Evolutionary conservation across 2,888 invertebrate genomes (phyloP).

Genomic region (Fragum sueziense): DNA sequence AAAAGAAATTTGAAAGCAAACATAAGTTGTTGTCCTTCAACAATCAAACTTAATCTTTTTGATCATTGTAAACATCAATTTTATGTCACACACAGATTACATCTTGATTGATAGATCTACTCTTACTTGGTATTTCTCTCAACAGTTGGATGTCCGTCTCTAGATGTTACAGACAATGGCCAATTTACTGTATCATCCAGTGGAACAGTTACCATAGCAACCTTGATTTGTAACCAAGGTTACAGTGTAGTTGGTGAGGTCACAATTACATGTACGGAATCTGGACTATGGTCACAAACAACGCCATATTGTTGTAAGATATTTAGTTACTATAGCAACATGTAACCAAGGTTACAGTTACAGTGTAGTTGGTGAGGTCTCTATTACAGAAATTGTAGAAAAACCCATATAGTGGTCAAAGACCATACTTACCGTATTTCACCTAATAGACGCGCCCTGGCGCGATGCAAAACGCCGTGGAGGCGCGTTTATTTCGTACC

Average conservation of each 20-base stretch:
- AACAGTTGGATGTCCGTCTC: slow-evolving; percentile 7
- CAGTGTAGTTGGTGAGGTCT: slow-evolving; percentile 33
- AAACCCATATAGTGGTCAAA: too few species aligned
- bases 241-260: slow-evolving; percentile 42
- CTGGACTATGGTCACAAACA: slow-evolving; percentile 39
- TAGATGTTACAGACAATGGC: slow-evolving; percentile 2
- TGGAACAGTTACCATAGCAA: slow-evolving; percentile 1
- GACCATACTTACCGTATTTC: too few species aligned
- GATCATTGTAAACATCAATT: too few species aligned
- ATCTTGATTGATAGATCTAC: too few species aligned
- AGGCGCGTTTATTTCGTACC: too few species aligned
- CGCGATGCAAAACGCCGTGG: too few species aligned
- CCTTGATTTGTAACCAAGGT: slow-evolving; percentile 33
- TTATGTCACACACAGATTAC: too few species aligned
- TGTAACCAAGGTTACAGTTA: slow-evolving; percentile 34
- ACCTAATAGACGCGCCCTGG: too few species aligned
- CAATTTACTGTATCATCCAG: not conserved
- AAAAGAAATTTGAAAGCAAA: too few species aligned
- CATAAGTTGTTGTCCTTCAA: too few species aligned
- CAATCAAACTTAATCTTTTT: too few species aligned
- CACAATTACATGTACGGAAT: slow-evolving; percentile 28
- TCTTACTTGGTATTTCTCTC: not conserved
- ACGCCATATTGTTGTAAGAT: slow-evolving; percentile 41
- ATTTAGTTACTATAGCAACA: slow-evolving; percentile 4
- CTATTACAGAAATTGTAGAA: too few species aligned